A percentile compares a stretch with the other conserved stretches of the same genome.
phyloP scores from a whole-genome alignment of 1,140 invertebrate species.

The Bradysia coprophila region DNA sequence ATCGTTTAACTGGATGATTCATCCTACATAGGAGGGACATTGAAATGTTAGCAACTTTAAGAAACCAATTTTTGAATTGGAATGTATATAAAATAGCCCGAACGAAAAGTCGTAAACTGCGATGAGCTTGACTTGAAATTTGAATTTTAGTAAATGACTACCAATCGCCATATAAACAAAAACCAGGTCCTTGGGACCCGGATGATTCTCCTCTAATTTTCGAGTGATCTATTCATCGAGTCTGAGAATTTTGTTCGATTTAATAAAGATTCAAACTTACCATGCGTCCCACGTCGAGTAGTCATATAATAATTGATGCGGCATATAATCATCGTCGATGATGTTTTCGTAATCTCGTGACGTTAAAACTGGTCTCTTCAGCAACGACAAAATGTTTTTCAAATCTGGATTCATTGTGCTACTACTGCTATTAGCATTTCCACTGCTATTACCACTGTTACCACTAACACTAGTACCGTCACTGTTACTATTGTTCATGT shows the following conservation, averaged over 20 bases:
- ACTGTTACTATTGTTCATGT: background rate
- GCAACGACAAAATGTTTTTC: constrained; percentile 15
- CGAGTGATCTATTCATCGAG: no score
- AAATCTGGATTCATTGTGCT: constrained; percentile 1
- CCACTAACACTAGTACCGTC: background rate
- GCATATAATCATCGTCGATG: constrained; percentile 57
- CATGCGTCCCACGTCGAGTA: constrained; percentile 69
- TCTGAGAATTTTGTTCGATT: no score
- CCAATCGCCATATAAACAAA: no score
- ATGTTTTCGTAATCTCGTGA: constrained; percentile 53
- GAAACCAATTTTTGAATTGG: no score
- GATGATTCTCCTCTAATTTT: no score
- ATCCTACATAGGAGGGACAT: constrained; percentile 47
- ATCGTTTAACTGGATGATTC: constrained; percentile 73
- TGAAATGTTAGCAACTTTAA: no score
- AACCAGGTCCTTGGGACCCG: no score
- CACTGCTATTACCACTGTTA: background rate
- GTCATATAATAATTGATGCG: constrained; percentile 69
- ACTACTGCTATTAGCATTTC: background rate
- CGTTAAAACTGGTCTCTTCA: constrained; percentile 51
- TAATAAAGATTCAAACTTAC: constrained; percentile 40
- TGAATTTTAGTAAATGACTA: no score
- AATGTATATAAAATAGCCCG: no score
- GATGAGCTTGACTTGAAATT: no score
- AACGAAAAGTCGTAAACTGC: no score